Evolutionary conservation across 2,797 vertebrate genomes (phyloP).

Genomic region (Sebastes cheni): DNA sequence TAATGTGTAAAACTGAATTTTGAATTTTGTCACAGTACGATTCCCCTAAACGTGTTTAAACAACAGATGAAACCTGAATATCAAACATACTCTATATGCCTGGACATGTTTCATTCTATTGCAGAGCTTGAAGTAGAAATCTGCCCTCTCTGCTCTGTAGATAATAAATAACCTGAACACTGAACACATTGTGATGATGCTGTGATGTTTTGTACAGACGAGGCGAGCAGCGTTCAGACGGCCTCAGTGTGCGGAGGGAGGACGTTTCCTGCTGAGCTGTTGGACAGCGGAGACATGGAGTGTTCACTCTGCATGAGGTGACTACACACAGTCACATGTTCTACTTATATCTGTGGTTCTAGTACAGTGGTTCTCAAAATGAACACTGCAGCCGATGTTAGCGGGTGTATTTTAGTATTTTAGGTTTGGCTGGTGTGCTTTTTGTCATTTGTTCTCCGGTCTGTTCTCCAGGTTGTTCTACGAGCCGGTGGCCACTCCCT

Average conservation of each 20-base stretch:
- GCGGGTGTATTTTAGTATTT: no score
- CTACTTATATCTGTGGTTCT: no score
- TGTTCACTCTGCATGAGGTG: slow-evolving; percentile 95
- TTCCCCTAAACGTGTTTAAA: no score
- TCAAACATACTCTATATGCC: no score
- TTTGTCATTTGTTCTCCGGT: slow-evolving; percentile 1
- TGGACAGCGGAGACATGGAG: slow-evolving; percentile 89
- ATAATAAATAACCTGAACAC: no score
- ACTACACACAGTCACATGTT: neutral
- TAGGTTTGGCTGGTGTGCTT: neutral
- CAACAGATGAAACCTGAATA: no score
- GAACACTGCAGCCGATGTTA: neutral
- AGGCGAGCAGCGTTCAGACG: slow-evolving; percentile 51
- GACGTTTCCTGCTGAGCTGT: slow-evolving; percentile 74
- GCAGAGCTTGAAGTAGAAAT: neutral
- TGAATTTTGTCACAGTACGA: no score
- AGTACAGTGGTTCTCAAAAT: no score
- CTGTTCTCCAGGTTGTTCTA: slow-evolving; percentile 75
- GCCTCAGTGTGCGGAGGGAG: slow-evolving; percentile 23
- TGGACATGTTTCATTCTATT: neutral
- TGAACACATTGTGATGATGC: neutral
- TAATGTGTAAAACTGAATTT: no score
- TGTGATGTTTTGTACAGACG: slow-evolving; percentile 66
- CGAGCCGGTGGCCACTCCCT: slow-evolving; percentile 92
- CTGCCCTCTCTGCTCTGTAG: no score